Evolutionary conservation across 1,140 invertebrate genomes (phyloP), one percentile per base, ranked within the genome.

Genomic region (Nephila pilipes): DNA sequence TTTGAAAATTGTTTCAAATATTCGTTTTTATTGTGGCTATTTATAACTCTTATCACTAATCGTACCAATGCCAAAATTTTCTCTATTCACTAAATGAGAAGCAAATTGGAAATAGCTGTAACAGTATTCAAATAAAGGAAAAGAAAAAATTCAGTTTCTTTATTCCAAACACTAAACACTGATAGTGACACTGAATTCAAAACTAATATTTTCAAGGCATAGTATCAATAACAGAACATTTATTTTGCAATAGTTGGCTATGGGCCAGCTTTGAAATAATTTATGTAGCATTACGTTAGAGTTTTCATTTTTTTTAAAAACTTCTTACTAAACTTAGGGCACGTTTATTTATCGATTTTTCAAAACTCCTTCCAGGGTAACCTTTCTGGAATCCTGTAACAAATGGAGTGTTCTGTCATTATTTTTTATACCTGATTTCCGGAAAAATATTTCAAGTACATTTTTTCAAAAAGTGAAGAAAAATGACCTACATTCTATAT

Each of bases 371-470:
- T 25, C 3, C 14, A n/a, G n/a, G n/a, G 25, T n/a, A 25, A 25
- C 63, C n/a, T 65, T 25, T 3, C n/a, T 65, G 22, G 60, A n/a
- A 5, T 63, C 60, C 8, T 22, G 63, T 65, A 65, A 65, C 63
- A n/a, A 65, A 65, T 65, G 63, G 25, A 65, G 63, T 25, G 25
- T 65, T 65, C 63, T 65, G 63, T 65, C 63, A n/a, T 65, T 65
- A 65, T 65, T 65, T 65, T 65, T n/a, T 25, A 25, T 25, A 65
- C 22, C 63, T 65, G n/a, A 10, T 25, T 65, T 65, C 63, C 22
- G 63, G 63, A 65, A n/a, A 25, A 14, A 12, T 65, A 12, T 25
- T 29, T 65, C 22, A 46, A 46, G 46, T 63, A 10, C 1, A 0
- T n/a, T 65, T 20, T 65, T 65, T 65, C 25, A 25, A 65, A 65